phyloP scores from a whole-genome alignment of 2,113 vertebrate species.

The Dasyornis broadbenti region DNA sequence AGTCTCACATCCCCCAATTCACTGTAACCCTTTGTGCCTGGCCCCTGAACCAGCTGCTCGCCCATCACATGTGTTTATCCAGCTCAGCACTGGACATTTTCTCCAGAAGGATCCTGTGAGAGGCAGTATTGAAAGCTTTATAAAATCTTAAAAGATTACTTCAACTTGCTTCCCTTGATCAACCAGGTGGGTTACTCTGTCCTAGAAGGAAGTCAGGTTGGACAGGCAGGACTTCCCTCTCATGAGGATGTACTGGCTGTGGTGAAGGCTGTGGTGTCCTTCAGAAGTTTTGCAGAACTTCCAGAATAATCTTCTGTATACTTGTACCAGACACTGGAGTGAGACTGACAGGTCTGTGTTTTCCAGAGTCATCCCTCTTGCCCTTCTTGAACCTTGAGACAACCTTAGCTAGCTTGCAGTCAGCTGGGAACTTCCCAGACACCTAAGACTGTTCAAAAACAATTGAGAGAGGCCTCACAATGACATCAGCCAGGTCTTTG shows the following conservation, averaged over 20 bases:
- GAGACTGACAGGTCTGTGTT: background rate
- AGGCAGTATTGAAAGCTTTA: background rate
- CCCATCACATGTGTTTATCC: background rate
- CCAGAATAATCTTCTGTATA: background rate
- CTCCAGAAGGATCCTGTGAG: background rate
- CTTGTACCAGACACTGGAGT: background rate
- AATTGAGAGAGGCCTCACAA: background rate
- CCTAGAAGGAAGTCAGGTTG: background rate
- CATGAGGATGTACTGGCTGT: background rate
- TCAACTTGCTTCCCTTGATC: background rate
- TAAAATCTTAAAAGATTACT: background rate
- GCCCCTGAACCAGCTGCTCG: background rate
- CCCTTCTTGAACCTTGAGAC: background rate
- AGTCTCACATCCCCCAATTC: background rate
- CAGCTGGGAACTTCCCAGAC: too few species aligned
- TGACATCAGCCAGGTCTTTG: background rate
- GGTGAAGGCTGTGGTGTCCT: fast-evolving
- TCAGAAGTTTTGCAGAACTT: background rate
- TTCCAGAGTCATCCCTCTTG: background rate
- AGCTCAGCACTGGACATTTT: background rate
- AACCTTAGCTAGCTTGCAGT: background rate
- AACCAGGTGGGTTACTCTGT: background rate
- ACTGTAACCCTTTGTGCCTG: background rate
- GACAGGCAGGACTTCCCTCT: background rate
- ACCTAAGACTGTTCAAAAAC: background rate